Percentiles rank a stretch among this genome's conserved stretches.
These are phyloP conservation scores for Tribolium castaneum DNA, from an alignment of 1,140 invertebrate species.

Conservation along the genomic window DNA sequence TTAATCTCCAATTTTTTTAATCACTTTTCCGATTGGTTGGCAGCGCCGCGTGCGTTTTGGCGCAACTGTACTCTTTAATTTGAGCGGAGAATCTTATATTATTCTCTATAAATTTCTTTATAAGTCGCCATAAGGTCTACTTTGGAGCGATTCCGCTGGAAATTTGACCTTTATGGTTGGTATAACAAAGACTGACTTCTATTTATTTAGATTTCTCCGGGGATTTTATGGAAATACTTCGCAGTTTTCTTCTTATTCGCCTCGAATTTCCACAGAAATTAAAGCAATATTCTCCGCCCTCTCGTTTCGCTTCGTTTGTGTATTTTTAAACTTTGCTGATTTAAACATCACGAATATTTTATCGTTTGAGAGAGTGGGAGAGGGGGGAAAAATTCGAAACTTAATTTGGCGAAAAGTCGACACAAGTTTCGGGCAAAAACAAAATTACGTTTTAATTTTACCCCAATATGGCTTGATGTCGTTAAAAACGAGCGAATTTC, in stretches of 20 bases:
- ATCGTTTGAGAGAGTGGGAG: too few relatives aligned
- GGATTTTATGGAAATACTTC: conserved; percentile 56
- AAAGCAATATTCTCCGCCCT: conserved; percentile 43
- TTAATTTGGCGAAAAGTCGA: conserved; percentile 4
- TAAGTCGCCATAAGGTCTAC: conserved; percentile 48
- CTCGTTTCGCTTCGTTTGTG: conserved; percentile 38
- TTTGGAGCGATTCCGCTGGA: conserved; percentile 43
- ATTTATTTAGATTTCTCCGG: conserved; percentile 55
- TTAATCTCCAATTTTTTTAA: too few relatives aligned
- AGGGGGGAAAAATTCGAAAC: background rate
- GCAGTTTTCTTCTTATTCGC: conserved; percentile 54
- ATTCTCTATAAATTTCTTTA: conserved; percentile 56
- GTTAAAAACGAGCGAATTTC: conserved; percentile 48
- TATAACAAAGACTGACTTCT: conserved; percentile 45
- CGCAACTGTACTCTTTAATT: conserved; percentile 21
- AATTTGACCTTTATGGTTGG: conserved; percentile 47
- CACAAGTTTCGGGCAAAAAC: conserved; percentile 48
- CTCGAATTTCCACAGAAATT: conserved; percentile 43
- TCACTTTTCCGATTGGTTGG: too few relatives aligned
- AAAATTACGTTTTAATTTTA: conserved; percentile 55
- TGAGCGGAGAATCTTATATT: conserved; percentile 12
- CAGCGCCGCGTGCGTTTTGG: background rate
- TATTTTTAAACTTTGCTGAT: conserved; percentile 24
- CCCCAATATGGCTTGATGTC: conserved; percentile 48
- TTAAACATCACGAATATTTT: background rate